A percentile compares a stretch with the other conserved stretches of the same genome.
Evolutionary conservation across 1,140 invertebrate species (phyloP).

Genomic region (Maniola jurtina): DNA sequence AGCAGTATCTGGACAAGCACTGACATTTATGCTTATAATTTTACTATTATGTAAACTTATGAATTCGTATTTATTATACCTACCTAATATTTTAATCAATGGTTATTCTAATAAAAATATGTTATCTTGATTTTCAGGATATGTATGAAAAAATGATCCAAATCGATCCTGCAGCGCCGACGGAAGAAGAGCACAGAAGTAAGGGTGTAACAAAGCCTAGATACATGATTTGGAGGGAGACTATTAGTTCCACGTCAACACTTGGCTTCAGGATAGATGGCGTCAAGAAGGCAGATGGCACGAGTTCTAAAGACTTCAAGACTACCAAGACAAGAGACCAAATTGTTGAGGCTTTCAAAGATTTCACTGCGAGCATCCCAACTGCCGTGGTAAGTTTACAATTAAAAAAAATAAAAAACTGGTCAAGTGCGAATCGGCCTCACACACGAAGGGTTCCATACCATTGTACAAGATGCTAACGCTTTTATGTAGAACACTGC

Average conservation of each 20-base stretch:
- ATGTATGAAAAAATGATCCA: constrained; percentile 99
- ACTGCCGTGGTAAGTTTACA: constrained; percentile 84
- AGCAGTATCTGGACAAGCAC: too few relatives aligned
- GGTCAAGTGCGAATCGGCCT: too few relatives aligned
- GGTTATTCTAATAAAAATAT: not conserved
- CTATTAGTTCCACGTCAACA: constrained; percentile 96
- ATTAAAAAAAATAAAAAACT: not conserved
- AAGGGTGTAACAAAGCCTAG: constrained; percentile 96
- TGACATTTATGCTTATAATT: too few relatives aligned
- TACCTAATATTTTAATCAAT: too few relatives aligned
- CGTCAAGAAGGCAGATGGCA: constrained; percentile 92
- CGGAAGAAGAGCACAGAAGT: constrained; percentile 91
- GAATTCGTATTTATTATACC: too few relatives aligned
- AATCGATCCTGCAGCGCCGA: constrained; percentile 94
- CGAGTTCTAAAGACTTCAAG: constrained; percentile 96
- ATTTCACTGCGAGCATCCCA: constrained; percentile 90
- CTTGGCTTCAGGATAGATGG: constrained; percentile 98
- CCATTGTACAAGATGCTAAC: too few relatives aligned
- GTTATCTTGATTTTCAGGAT: constrained; percentile 81
- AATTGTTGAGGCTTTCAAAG: constrained; percentile 89
- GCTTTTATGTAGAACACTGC: too few relatives aligned
- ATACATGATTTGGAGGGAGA: constrained; percentile 99
- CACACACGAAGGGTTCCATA: too few relatives aligned
- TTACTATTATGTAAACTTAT: too few relatives aligned
- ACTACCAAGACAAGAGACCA: constrained; percentile 93